Conservation (phyloP, 2,113 vertebrate genomes). For the Brienomyrus longianalis region DNA sequence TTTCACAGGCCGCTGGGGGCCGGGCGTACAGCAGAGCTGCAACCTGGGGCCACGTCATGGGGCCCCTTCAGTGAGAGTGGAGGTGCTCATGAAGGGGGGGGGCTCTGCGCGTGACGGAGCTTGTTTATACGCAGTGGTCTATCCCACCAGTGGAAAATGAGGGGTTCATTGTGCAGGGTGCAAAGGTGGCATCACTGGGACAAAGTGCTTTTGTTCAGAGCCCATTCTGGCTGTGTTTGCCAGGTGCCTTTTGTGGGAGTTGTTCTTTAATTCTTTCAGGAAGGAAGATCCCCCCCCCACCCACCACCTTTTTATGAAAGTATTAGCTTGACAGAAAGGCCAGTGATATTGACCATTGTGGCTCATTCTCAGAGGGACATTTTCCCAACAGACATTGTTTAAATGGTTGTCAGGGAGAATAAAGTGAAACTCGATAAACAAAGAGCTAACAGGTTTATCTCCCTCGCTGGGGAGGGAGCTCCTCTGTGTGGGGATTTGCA, state of each 20-base stretch:
- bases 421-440: constrained; percentile 89
- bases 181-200: constrained; percentile 62
- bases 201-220: constrained; percentile 74
- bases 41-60: background rate
- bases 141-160: constrained; percentile 35
- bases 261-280: constrained; percentile 82
- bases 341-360: constrained; percentile 80
- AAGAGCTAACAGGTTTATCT: constrained; percentile 78
- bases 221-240: constrained; percentile 67
- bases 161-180: constrained; percentile 39
- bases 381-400: constrained; percentile 94
- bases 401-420: constrained; percentile 96
- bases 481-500: constrained; percentile 73
- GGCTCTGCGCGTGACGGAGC: constrained; percentile 20
- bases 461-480: constrained; percentile 64
- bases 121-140: constrained; percentile 34
- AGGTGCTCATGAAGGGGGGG: constrained; percentile 18
- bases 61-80: background rate
- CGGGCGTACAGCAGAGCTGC: background rate
- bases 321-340: constrained; percentile 81
- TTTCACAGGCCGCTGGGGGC: background rate
- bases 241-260: constrained; percentile 82
- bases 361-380: constrained; percentile 75
- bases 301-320: constrained; percentile 69
- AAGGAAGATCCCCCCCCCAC: constrained; percentile 74